Evolutionary conservation across 2,113 vertebrate species (phyloP).

Genomic region (Gallinago paraguaiae): DNA sequence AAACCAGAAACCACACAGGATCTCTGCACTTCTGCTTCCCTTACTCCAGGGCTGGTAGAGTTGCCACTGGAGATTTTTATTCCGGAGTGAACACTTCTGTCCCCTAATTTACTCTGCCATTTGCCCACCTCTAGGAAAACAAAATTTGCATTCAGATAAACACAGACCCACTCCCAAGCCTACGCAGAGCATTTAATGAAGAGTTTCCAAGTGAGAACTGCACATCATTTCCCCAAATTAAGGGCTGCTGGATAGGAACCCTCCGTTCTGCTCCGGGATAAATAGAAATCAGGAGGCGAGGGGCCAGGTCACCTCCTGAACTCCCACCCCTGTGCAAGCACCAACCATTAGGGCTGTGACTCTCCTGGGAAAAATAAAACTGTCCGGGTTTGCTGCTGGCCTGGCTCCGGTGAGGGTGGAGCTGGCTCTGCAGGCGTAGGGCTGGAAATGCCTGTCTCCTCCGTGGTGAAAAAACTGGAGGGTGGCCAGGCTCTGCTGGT

Average conservation of each 20-base stretch:
- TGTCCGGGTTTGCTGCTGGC: neutral
- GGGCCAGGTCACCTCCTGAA: neutral
- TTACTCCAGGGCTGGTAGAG: fast-evolving
- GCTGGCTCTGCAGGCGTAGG: neutral
- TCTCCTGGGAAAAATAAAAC: neutral
- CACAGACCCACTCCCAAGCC: neutral
- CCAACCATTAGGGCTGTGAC: neutral
- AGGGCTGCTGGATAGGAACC: neutral
- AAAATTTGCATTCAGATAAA: slow-evolving; percentile 30
- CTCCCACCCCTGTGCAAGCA: neutral
- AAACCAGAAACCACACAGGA: neutral
- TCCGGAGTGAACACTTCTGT: neutral
- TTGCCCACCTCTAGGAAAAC: neutral
- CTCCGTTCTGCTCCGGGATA: neutral
- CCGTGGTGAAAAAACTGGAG: neutral
- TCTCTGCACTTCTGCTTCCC: neutral
- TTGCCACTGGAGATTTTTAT: neutral
- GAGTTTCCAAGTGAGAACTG: slow-evolving; percentile 16
- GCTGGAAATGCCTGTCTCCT: slow-evolving; percentile 42
- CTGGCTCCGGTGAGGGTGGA: neutral
- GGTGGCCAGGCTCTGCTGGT: neutral
- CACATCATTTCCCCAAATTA: slow-evolving; percentile 17
- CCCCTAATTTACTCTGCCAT: neutral
- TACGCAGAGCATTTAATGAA: slow-evolving; percentile 14
- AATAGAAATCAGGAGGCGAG: neutral